A percentile compares a stretch with the other conserved stretches of the same genome.
phyloP scores from a whole-genome alignment of 2,113 vertebrate genomes.

The Burhinus oedicnemus region DNA sequence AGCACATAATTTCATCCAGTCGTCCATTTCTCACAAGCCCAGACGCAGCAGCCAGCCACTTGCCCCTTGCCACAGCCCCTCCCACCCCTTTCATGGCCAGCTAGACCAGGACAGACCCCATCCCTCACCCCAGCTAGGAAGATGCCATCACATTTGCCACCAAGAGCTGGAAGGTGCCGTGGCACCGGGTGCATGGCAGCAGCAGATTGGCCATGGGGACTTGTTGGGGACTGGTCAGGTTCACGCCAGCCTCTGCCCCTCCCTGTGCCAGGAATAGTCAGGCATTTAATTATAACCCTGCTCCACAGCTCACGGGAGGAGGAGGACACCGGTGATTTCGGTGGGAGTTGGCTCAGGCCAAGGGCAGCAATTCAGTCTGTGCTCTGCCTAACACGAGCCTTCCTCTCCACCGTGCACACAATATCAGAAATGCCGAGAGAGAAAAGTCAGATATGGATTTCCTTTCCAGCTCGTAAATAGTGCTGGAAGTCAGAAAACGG shows the following conservation, averaged over 20 bases:
- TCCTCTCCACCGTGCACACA: background rate
- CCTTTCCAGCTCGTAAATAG: background rate
- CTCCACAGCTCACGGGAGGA: background rate
- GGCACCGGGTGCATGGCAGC: accelerated
- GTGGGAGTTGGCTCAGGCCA: background rate
- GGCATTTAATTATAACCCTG: background rate
- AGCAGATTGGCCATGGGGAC: too few relatives aligned
- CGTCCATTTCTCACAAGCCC: background rate
- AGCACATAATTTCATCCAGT: background rate
- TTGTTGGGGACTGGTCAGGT: too few relatives aligned
- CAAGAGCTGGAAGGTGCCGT: background rate
- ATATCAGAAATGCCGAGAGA: background rate
- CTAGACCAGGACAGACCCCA: accelerated
- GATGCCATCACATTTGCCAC: background rate
- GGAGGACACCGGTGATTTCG: accelerated
- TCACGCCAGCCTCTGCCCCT: background rate
- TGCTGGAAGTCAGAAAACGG: background rate
- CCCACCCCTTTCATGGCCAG: accelerated
- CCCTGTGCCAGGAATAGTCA: background rate
- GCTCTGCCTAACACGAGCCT: accelerated
- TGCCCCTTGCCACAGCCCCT: background rate
- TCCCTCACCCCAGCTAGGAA: background rate
- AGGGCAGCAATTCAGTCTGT: accelerated
- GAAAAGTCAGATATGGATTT: background rate
- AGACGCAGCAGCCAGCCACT: background rate